Percentiles rank a stretch among this genome's conserved stretches.
Evolutionary conservation across 30 jellyfish, hydroid and myxozoan genomes (phyloP).

Genomic region (Rhopilema esculentum): DNA sequence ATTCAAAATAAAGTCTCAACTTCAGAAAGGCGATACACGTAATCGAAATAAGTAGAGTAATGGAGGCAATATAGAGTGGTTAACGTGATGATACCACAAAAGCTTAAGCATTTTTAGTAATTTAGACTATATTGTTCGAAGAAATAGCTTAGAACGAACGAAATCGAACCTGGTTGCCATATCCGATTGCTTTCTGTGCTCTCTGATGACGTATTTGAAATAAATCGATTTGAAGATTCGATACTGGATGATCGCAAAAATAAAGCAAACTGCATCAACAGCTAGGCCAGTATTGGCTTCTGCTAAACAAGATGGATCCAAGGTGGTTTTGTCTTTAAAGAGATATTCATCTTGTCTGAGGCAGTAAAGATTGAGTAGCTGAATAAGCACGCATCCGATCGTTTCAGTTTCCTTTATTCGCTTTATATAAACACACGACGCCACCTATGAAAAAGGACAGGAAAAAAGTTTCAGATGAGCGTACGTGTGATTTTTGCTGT

Average conservation of each 20-base stretch:
- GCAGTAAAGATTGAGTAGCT: conserved; percentile 86
- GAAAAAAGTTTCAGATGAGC: background rate
- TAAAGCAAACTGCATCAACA: conserved; percentile 90
- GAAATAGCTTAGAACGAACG: background rate
- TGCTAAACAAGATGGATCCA: conserved; percentile 44
- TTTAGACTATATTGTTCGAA: background rate
- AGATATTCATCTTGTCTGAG: conserved; percentile 63
- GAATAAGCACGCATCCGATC: conserved; percentile 77
- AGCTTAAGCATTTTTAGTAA: no score
- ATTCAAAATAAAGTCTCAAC: no score
- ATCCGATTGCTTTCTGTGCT: conserved; percentile 86
- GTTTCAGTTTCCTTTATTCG: conserved; percentile 37
- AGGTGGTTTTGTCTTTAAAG: conserved; percentile 7
- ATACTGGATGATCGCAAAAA: conserved; percentile 88
- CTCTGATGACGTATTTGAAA: conserved; percentile 88
- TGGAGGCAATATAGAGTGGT: no score
- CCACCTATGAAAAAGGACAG: conserved; percentile 60
- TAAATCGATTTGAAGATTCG: conserved; percentile 81
- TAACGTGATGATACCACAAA: no score
- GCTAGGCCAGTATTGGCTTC: conserved; percentile 77
- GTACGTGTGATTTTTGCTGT: no score
- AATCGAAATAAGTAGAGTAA: no score
- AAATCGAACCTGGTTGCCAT: conserved; percentile 84
- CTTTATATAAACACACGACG: conserved; percentile 84
- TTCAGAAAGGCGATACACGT: no score